phyloP scores from a whole-genome alignment of 2,113 vertebrate species.

The Acrocephalus arundinaceus region DNA sequence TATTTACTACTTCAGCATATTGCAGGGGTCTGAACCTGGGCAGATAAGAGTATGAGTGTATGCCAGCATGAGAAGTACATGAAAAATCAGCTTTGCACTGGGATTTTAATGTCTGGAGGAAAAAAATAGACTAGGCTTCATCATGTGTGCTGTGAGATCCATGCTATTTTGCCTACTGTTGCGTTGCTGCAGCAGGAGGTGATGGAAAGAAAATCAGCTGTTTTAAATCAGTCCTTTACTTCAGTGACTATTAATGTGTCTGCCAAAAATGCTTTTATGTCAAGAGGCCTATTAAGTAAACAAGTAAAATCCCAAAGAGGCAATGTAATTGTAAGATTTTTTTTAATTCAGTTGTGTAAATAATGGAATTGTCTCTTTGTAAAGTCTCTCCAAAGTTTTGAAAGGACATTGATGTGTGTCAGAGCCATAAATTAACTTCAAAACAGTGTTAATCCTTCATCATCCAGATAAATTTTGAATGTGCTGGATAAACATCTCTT shows the following conservation, averaged over 20 bases:
- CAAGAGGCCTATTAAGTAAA: neutral
- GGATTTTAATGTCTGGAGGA: neutral
- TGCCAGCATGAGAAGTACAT: neutral
- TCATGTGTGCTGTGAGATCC: neutral
- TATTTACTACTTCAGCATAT: neutral
- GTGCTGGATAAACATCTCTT: neutral
- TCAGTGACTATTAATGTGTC: neutral
- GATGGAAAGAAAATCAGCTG: neutral
- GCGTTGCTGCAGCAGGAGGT: neutral
- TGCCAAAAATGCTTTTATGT: slow-evolving; percentile 60
- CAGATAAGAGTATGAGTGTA: fast-evolving
- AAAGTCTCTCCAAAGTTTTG: neutral
- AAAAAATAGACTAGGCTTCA: neutral
- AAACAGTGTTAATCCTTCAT: slow-evolving; percentile 10
- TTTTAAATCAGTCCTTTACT: slow-evolving; percentile 1
- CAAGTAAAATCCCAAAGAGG: slow-evolving; percentile 3
- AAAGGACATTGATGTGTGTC: slow-evolving; percentile 1
- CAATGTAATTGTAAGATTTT: neutral
- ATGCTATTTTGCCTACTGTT: neutral
- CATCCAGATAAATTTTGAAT: slow-evolving; percentile 1
- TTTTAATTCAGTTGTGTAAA: slow-evolving; percentile 3
- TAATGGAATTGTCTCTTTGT: neutral
- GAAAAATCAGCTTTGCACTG: neutral
- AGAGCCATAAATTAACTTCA: slow-evolving; percentile 6
- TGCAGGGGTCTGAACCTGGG: neutral